phyloP scores from a whole-genome alignment of 2,797 vertebrate species.

The Peromyscus melanophrys region DNA sequence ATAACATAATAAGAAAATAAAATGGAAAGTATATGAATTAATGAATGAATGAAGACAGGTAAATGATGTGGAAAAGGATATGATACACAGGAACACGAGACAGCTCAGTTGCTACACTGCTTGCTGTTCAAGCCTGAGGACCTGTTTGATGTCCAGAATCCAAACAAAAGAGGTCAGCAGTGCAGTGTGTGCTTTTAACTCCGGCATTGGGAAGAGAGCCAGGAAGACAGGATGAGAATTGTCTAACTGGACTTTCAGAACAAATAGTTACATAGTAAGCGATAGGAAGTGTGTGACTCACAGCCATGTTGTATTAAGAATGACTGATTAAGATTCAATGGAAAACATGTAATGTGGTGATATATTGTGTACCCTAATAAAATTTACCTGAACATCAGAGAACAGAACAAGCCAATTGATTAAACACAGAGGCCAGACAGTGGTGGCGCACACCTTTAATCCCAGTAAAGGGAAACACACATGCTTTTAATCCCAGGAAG shows the following conservation, averaged over 20 bases:
- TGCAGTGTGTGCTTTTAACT: background rate
- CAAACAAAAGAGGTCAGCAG: background rate
- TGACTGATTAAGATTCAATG: no score
- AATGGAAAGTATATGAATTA: background rate
- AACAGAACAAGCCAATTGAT: no score
- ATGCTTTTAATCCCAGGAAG: no score
- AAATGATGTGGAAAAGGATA: background rate
- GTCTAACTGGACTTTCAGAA: background rate
- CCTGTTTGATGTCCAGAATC: no score
- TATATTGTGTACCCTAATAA: no score
- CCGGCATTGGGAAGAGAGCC: background rate
- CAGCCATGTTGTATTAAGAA: background rate
- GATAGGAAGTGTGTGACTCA: background rate
- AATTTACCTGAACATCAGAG: no score
- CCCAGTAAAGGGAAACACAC: no score
- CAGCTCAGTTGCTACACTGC: background rate
- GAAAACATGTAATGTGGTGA: no score
- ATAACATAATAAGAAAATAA: constrained; percentile 14
- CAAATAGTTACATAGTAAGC: background rate
- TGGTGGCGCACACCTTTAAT: no score
- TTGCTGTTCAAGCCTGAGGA: no score
- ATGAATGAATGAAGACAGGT: background rate
- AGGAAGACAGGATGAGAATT: background rate
- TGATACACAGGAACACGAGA: background rate
- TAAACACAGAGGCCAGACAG: no score